These are phyloP conservation scores for Troides oblongomaculatus DNA, from an alignment of 2,888 invertebrate species.

Conservation along the genomic window DNA sequence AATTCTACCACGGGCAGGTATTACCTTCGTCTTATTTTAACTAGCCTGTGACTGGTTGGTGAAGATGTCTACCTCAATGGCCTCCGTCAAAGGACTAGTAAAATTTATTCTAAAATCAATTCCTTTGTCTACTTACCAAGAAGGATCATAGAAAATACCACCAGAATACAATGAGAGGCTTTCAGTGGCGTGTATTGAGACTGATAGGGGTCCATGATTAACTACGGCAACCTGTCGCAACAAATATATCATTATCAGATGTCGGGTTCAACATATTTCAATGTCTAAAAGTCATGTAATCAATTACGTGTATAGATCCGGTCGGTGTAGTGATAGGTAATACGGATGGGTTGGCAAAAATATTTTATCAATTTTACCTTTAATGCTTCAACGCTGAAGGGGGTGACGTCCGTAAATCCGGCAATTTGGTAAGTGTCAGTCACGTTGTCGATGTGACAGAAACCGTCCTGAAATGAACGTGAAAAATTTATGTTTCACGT, in stretches of 20 bases:
- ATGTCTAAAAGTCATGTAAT: not conserved
- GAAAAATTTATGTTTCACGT: constrained; percentile 7
- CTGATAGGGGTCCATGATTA: constrained; percentile 93
- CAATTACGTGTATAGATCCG: not conserved
- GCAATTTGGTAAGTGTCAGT: constrained; percentile 83
- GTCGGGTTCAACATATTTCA: not conserved
- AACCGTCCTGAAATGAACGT: constrained; percentile 84
- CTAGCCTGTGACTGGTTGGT: no score
- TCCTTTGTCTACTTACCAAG: constrained; percentile 47
- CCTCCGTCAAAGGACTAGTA: no score
- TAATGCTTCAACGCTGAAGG: constrained; percentile 84
- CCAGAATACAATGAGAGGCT: constrained; percentile 51
- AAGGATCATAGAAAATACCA: constrained; percentile 57
- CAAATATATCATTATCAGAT: not conserved
- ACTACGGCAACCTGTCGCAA: constrained; percentile 83
- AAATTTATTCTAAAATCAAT: not conserved
- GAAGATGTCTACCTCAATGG: no score
- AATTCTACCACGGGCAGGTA: no score
- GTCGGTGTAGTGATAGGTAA: not conserved
- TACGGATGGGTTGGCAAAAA: not conserved
- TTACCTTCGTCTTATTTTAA: no score
- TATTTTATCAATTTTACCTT: constrained; percentile 60
- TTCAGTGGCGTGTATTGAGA: constrained; percentile 88
- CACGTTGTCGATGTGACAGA: constrained; percentile 86
- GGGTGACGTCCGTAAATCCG: constrained; percentile 91